Evolutionary conservation across 2,888 invertebrate genomes (phyloP).

Genomic region (Aleiodes alternator): DNA sequence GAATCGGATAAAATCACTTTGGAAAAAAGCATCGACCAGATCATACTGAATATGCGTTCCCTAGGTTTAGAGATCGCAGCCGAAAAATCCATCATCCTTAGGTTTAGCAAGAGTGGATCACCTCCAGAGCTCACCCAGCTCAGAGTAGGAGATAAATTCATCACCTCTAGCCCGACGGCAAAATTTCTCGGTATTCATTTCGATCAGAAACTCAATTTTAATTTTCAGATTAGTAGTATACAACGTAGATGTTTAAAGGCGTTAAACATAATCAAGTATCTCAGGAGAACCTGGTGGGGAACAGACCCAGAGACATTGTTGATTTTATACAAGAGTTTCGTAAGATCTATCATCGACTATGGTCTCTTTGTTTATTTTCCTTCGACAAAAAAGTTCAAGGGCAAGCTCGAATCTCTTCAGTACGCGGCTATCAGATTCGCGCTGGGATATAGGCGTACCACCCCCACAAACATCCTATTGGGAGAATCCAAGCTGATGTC

Average conservation of each 20-base stretch:
- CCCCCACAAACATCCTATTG: background rate
- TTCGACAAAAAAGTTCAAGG: too few species aligned
- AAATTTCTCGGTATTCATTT: slow-evolving; percentile 39
- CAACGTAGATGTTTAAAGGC: slow-evolving; percentile 20
- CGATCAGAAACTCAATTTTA: slow-evolving; percentile 38
- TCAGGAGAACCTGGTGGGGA: background rate
- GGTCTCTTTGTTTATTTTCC: background rate
- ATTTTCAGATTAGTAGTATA: background rate
- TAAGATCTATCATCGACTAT: background rate
- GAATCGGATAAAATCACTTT: too few species aligned
- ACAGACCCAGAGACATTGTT: too few species aligned
- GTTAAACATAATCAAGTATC: slow-evolving; percentile 33
- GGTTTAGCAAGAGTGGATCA: slow-evolving; percentile 29
- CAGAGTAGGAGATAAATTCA: background rate
- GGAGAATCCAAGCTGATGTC: background rate
- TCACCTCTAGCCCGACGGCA: background rate
- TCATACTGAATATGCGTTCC: background rate
- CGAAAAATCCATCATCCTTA: slow-evolving; percentile 30
- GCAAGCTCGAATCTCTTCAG: background rate
- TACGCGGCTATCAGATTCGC: background rate
- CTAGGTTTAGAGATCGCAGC: background rate
- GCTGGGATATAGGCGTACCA: background rate
- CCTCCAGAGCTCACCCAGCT: slow-evolving; percentile 12
- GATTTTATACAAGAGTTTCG: too few species aligned
- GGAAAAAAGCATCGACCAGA: background rate